Conservation (phyloP, 2,888 invertebrate species). For the Drosophila mulleri region DNA sequence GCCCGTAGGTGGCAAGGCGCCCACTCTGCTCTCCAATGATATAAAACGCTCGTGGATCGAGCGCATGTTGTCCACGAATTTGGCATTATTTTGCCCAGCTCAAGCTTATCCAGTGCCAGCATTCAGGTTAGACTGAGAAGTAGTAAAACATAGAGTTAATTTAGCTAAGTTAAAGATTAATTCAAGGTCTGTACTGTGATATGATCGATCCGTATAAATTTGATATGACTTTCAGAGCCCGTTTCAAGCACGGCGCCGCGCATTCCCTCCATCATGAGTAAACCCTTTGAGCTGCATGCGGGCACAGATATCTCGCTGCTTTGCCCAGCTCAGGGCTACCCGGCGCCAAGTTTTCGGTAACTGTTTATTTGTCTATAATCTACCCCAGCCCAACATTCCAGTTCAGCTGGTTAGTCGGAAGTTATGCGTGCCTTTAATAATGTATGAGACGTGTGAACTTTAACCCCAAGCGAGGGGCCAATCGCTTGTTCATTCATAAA, state of each 20-base stretch:
- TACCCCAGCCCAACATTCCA: slow-evolving; percentile 11
- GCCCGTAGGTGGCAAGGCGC: slow-evolving; percentile 85
- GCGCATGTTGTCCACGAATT: slow-evolving; percentile 87
- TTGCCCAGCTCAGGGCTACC: slow-evolving; percentile 91
- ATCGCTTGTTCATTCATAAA: slow-evolving; percentile 68
- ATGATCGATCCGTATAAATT: neutral
- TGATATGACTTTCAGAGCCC: slow-evolving; percentile 85
- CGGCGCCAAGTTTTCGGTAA: slow-evolving; percentile 86
- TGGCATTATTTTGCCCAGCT: slow-evolving; percentile 91
- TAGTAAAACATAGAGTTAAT: neutral
- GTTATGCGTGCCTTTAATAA: slow-evolving; percentile 53
- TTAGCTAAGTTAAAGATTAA: neutral
- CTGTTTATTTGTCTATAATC: neutral
- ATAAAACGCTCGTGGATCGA: slow-evolving; percentile 86
- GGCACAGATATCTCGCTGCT: slow-evolving; percentile 85
- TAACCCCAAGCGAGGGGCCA: slow-evolving; percentile 43
- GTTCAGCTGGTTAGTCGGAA: slow-evolving; percentile 86
- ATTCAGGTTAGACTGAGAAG: slow-evolving; percentile 86
- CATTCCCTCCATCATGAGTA: slow-evolving; percentile 85
- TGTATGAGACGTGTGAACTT: slow-evolving; percentile 64
- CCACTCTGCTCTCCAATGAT: slow-evolving; percentile 86
- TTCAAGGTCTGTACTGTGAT: neutral
- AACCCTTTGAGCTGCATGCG: slow-evolving; percentile 76
- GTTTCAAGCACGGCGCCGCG: slow-evolving; percentile 86
- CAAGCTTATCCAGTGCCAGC: slow-evolving; percentile 91